Percentiles rank a stretch among this genome's conserved stretches.
These are phyloP conservation scores for Chloropsis hardwickii DNA, from an alignment of 2,113 vertebrate genomes.

Conservation along the genomic window DNA sequence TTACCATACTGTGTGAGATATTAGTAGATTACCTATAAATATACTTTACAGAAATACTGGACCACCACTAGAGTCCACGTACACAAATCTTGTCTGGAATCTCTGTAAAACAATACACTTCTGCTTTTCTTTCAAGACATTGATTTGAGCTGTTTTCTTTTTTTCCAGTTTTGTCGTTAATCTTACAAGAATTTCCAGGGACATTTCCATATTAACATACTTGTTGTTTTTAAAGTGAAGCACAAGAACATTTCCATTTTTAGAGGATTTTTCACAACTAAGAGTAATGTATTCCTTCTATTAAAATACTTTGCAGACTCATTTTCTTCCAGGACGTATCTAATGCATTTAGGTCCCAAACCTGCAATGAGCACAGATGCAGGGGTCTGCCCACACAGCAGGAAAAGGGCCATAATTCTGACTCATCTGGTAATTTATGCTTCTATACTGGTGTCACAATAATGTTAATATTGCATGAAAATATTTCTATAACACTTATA, in stretches of 20 bases:
- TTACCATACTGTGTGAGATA: background rate
- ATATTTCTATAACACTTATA: constrained; percentile 65
- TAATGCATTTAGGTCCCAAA: constrained; percentile 53
- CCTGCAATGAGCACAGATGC: constrained; percentile 62
- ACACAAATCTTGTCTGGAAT: background rate
- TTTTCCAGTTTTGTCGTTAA: background rate
- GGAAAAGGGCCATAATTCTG: constrained; percentile 66
- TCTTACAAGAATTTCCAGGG: background rate
- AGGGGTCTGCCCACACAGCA: constrained; percentile 62
- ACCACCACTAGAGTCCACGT: background rate
- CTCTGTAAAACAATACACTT: background rate
- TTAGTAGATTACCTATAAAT: background rate
- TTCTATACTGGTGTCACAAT: constrained; percentile 63
- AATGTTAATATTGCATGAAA: constrained; percentile 65
- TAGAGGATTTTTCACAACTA: background rate
- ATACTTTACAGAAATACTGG: background rate
- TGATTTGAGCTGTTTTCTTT: background rate
- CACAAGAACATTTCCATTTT: background rate
- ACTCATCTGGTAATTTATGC: constrained; percentile 67
- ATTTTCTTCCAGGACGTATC: background rate
- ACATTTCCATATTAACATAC: background rate
- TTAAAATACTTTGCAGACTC: constrained; percentile 2
- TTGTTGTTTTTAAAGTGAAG: background rate
- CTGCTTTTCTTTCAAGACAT: background rate
- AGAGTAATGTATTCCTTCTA: background rate